Evolutionary conservation across 2,797 vertebrate species (phyloP).

Genomic region (Gymnothorax reevesii): DNA sequence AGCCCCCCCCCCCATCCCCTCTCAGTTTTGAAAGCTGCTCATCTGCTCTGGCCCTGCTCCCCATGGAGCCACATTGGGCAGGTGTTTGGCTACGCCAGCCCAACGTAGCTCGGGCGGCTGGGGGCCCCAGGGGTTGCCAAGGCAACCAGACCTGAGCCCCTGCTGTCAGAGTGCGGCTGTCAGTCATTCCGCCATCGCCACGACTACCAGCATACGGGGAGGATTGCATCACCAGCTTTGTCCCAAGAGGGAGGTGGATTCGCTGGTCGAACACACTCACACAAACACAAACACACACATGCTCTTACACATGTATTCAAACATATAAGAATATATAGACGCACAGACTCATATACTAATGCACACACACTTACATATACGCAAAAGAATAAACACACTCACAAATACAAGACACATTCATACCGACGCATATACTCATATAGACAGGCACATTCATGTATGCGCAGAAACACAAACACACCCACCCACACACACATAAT

Average conservation of each 20-base stretch:
- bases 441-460: no score
- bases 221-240: background rate
- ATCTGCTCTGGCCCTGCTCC: conserved; percentile 63
- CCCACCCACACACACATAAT: no score
- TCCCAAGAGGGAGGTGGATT: background rate
- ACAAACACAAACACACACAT: background rate
- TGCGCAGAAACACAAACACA: no score
- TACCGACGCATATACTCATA: no score
- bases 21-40: conserved; percentile 54
- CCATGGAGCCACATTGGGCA: conserved; percentile 69
- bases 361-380: no score
- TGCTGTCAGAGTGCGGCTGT: conserved; percentile 17
- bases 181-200: background rate
- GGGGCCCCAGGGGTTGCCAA: conserved; percentile 64
- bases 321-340: conserved; percentile 1
- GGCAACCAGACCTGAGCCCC: conserved; percentile 60
- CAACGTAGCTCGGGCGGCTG: conserved; percentile 49
- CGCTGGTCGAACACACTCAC: background rate
- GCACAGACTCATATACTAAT: background rate
- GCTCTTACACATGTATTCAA: background rate
- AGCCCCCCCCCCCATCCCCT: background rate
- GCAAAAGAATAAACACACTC: no score
- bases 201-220: background rate
- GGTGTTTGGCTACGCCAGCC: conserved; percentile 66
- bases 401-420: no score